Evolutionary conservation across 2,888 invertebrate genomes (phyloP).

Genomic region (Tetramorium bicarinatum): DNA sequence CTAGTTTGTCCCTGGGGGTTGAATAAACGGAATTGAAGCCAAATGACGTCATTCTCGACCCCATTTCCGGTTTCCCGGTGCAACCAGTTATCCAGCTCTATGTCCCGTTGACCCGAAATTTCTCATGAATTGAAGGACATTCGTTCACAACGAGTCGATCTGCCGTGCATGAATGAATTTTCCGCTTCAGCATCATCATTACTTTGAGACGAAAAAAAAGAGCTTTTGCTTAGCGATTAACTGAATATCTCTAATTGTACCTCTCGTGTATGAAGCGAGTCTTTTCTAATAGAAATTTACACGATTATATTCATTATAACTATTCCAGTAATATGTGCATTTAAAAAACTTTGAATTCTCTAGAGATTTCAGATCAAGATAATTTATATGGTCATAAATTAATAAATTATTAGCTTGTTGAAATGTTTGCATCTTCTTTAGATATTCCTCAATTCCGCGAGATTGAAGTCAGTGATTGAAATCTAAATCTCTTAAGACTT

Average conservation of each 20-base stretch:
- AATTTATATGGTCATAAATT: neutral
- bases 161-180: conserved; percentile 78
- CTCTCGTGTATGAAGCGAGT: neutral
- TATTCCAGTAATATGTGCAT: neutral
- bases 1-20: conserved; percentile 83
- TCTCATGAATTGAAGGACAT: conserved; percentile 81
- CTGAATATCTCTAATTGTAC: too few relatives aligned
- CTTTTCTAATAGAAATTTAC: neutral
- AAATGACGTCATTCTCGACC: conserved; percentile 84
- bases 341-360: neutral
- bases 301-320: neutral
- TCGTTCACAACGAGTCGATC: conserved; percentile 75
- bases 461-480: neutral
- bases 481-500: neutral
- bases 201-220: neutral
- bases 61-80: conserved; percentile 83
- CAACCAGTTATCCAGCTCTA: conserved; percentile 75
- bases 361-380: neutral
- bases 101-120: conserved; percentile 80
- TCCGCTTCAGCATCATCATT: conserved; percentile 51
- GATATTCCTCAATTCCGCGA: neutral
- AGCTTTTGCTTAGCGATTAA: neutral
- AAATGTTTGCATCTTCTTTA: neutral
- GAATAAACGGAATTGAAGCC: conserved; percentile 82
- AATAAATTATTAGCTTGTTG: conserved; percentile 2